phyloP scores from a whole-genome alignment of 2,113 vertebrate species.

The Oreocharis arfaki region DNA sequence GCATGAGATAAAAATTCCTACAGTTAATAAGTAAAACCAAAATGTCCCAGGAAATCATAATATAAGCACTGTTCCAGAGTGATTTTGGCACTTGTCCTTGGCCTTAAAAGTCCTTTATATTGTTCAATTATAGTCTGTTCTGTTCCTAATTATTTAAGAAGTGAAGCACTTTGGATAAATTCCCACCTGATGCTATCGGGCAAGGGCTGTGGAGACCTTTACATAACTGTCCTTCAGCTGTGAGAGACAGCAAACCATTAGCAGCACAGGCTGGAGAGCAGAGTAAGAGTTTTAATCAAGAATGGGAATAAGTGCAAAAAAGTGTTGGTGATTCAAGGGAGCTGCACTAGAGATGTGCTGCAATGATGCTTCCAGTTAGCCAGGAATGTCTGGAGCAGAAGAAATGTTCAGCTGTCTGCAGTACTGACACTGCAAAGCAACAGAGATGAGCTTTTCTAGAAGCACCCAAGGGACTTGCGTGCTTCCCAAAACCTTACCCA shows the following conservation, averaged over 20 bases:
- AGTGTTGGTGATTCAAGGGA: neutral
- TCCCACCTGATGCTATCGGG: neutral
- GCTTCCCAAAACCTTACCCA: neutral
- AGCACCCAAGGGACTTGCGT: neutral
- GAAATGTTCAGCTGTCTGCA: neutral
- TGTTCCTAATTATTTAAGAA: slow-evolving; percentile 9
- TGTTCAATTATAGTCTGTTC: neutral
- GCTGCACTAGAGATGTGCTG: neutral
- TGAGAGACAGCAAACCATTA: neutral
- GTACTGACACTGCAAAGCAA: neutral
- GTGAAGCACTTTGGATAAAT: neutral
- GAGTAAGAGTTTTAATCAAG: neutral
- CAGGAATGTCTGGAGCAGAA: neutral
- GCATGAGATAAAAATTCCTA: neutral
- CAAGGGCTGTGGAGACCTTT: neutral
- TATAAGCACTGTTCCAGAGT: neutral
- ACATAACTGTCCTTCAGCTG: neutral
- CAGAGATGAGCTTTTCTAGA: neutral
- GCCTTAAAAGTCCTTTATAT: neutral
- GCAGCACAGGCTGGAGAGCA: neutral
- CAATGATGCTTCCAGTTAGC: neutral
- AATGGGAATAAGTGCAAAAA: neutral
- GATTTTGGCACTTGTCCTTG: neutral
- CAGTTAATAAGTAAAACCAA: slow-evolving; percentile 18
- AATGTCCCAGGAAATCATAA: neutral